Conservation (phyloP, 2,888 invertebrate genomes). For the Heliconius hortense region DNA sequence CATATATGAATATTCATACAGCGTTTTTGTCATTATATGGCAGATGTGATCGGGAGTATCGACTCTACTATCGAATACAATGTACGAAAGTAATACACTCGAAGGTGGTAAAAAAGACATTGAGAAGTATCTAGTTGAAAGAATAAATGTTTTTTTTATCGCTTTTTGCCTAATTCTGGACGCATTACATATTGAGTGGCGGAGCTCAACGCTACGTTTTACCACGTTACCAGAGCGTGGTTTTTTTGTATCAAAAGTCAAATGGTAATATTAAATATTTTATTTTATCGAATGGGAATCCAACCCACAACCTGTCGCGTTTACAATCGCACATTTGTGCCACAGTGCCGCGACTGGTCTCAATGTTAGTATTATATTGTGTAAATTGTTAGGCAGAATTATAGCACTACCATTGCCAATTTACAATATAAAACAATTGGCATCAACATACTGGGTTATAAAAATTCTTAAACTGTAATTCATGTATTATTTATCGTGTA, state of each 20-base stretch:
- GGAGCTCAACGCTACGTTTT: not conserved
- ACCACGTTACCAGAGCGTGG: not conserved
- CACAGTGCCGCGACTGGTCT: too few species aligned
- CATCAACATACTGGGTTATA: not conserved
- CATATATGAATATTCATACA: conserved; percentile 31
- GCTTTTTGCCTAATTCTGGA: not conserved
- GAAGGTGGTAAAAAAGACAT: conserved; percentile 6
- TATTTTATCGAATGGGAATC: too few species aligned
- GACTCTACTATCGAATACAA: not conserved
- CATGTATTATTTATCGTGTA: conserved; percentile 24
- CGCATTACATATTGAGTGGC: not conserved
- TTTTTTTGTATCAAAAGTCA: too few species aligned
- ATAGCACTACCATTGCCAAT: not conserved
- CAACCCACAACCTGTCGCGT: too few species aligned
- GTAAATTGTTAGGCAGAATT: not conserved
- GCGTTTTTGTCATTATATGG: conserved; percentile 50
- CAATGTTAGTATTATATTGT: not conserved
- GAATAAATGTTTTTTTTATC: too few species aligned
- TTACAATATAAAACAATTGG: not conserved
- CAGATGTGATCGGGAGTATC: conserved; percentile 52
- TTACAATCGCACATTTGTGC: too few species aligned
- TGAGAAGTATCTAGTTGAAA: too few species aligned
- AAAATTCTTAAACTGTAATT: conserved; percentile 6
- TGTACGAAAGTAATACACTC: not conserved
- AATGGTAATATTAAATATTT: too few species aligned